A percentile compares a stretch with the other conserved stretches of the same genome.
phyloP scores from a whole-genome alignment of 1,140 invertebrate species.

The Drosophila pseudoobscura region DNA sequence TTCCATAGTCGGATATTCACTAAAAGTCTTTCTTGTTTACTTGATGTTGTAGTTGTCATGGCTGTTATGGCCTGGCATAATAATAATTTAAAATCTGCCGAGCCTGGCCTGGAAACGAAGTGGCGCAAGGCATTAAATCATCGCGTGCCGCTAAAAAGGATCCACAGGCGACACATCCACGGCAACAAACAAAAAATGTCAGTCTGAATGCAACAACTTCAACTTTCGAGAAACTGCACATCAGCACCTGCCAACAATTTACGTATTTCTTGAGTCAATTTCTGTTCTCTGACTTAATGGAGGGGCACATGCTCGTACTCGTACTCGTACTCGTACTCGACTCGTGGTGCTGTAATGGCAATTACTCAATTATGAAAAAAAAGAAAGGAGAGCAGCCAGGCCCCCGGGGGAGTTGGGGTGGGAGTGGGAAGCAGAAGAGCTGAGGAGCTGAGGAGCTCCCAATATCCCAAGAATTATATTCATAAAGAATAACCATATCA shows the following conservation, averaged over 20 bases:
- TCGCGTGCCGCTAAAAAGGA: slow-evolving; percentile 77
- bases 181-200: slow-evolving; percentile 12
- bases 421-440: too few species aligned
- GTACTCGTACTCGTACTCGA: slow-evolving; percentile 20
- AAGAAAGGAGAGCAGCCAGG: neutral
- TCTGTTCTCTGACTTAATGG: slow-evolving; percentile 28
- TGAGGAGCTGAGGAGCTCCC: too few species aligned
- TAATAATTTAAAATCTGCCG: slow-evolving; percentile 76
- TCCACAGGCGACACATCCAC: slow-evolving; percentile 44
- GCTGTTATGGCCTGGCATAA: slow-evolving; percentile 64
- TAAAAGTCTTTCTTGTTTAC: too few species aligned
- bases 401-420: too few species aligned
- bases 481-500: slow-evolving; percentile 13
- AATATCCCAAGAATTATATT: slow-evolving; percentile 4
- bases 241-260: slow-evolving; percentile 32
- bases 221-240: slow-evolving; percentile 9
- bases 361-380: too few species aligned
- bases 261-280: slow-evolving; percentile 39
- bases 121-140: slow-evolving; percentile 77
- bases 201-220: slow-evolving; percentile 13
- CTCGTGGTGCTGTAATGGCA: too few species aligned
- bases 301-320: slow-evolving; percentile 33
- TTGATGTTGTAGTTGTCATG: slow-evolving; percentile 22
- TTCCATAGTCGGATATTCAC: too few species aligned
- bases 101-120: slow-evolving; percentile 64